Percentiles rank a stretch among this genome's conserved stretches.
Conservation (phyloP, 2,888 invertebrate genomes). For the Muschampia plurimacula region DNA sequence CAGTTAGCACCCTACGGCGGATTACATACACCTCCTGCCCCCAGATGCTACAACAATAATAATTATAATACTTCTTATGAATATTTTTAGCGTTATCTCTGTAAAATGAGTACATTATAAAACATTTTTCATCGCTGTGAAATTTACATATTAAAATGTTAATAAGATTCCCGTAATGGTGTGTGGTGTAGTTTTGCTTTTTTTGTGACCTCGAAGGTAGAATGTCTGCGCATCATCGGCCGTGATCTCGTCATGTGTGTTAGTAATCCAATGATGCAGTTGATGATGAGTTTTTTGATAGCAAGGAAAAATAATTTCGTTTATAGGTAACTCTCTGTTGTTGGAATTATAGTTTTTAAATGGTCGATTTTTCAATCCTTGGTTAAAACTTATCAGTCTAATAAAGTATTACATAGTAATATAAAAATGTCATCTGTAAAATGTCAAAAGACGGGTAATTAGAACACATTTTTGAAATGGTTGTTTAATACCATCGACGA, state of each 20-base stretch:
- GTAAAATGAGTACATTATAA: slow-evolving; percentile 49
- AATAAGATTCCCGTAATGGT: slow-evolving; percentile 48
- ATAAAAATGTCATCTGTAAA: too few species aligned
- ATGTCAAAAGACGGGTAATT: too few species aligned
- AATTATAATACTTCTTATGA: slow-evolving; percentile 66
- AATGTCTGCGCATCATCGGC: background rate
- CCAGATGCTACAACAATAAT: slow-evolving; percentile 66
- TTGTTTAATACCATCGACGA: too few species aligned
- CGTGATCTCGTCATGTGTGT: background rate
- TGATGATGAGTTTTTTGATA: background rate
- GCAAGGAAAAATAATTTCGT: too few species aligned
- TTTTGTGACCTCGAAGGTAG: slow-evolving; percentile 21
- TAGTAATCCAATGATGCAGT: background rate
- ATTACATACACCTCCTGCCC: slow-evolving; percentile 56
- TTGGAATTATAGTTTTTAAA: too few species aligned
- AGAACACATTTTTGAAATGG: too few species aligned
- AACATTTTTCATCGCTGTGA: slow-evolving; percentile 61
- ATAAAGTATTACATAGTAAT: too few species aligned
- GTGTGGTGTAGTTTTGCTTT: slow-evolving; percentile 25
- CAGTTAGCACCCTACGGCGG: slow-evolving; percentile 17
- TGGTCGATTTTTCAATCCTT: too few species aligned
- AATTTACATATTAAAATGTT: slow-evolving; percentile 69
- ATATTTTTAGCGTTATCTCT: slow-evolving; percentile 57
- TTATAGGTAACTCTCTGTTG: too few species aligned
- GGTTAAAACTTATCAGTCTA: too few species aligned